Evolutionary conservation across 2,888 invertebrate genomes (phyloP).

Genomic region (Boloria selene): DNA sequence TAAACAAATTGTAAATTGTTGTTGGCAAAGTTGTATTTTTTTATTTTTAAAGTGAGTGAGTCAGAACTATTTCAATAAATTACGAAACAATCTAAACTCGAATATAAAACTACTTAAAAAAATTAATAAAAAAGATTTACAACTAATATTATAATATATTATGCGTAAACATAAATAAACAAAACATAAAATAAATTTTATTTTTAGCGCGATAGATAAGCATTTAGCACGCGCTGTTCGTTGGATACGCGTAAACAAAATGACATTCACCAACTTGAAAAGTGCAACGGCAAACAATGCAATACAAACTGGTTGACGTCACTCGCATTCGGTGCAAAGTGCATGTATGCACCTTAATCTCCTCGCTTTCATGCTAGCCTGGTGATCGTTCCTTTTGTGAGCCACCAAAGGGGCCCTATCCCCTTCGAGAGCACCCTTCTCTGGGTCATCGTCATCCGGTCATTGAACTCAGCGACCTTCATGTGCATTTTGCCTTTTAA

Average conservation of each 20-base stretch:
- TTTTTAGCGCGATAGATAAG: too few relatives aligned
- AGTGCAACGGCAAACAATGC: conserved; percentile 74
- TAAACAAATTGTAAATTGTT: too few relatives aligned
- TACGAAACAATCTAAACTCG: too few relatives aligned
- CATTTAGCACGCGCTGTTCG: conserved; percentile 8
- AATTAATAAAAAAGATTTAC: too few relatives aligned
- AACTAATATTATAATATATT: too few relatives aligned
- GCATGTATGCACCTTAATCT: conserved; percentile 79
- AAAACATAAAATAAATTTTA: too few relatives aligned
- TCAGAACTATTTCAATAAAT: too few relatives aligned
- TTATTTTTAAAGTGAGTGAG: too few relatives aligned
- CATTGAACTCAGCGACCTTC: conserved; percentile 48
- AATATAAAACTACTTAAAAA: too few relatives aligned
- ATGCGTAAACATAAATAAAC: too few relatives aligned
- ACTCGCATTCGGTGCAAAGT: conserved; percentile 79
- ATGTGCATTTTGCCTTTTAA: conserved; percentile 29
- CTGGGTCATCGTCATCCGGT: conserved; percentile 75
- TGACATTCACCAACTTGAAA: conserved; percentile 50
- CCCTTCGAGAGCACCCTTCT: conserved; percentile 79
- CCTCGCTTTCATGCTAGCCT: conserved; percentile 72
- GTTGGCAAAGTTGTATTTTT: too few relatives aligned
- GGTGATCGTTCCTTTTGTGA: conserved; percentile 78
- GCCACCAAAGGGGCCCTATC: conserved; percentile 81
- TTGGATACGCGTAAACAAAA: conserved; percentile 41
- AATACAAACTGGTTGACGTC: conserved; percentile 70